phyloP scores from a whole-genome alignment of 2,797 vertebrate genomes.

The Labroides dimidiatus region DNA sequence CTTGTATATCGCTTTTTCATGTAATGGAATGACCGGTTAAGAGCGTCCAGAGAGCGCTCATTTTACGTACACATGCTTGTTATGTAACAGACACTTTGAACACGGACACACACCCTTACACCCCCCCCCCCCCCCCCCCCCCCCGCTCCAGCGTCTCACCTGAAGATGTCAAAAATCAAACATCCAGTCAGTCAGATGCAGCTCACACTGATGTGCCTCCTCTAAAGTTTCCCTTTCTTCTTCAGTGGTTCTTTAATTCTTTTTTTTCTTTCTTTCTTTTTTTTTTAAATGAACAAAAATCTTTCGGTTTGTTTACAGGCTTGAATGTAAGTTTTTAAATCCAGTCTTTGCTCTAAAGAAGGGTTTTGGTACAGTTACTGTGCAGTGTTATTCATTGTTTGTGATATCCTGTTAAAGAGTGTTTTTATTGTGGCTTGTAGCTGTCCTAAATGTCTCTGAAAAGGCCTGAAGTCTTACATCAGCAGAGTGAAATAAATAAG shows the following conservation, averaged over 20 bases:
- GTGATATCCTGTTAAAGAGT: conserved; percentile 37
- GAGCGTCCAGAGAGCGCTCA: no score
- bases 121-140: no score
- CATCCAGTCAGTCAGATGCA: conserved; percentile 3
- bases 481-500: conserved; percentile 16
- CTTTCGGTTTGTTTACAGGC: conserved; percentile 20
- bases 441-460: conserved; percentile 11
- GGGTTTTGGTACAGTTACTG: conserved; percentile 28
- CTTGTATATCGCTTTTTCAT: no score
- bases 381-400: conserved; percentile 13
- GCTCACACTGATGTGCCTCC: conserved; percentile 32
- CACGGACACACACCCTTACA: no score
- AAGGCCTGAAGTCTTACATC: conserved; percentile 23
- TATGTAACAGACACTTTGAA: no score
- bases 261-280: neutral
- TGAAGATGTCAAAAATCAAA: neutral
- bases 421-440: conserved; percentile 22
- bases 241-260: conserved; percentile 16
- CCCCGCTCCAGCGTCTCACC: neutral
- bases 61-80: no score
- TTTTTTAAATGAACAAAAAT: conserved; percentile 23
- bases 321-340: conserved; percentile 41
- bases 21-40: no score
- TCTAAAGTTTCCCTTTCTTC: conserved; percentile 24
- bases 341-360: conserved; percentile 21